phyloP scores from a whole-genome alignment of 2,888 invertebrate genomes.

The Lithosia quadra region DNA sequence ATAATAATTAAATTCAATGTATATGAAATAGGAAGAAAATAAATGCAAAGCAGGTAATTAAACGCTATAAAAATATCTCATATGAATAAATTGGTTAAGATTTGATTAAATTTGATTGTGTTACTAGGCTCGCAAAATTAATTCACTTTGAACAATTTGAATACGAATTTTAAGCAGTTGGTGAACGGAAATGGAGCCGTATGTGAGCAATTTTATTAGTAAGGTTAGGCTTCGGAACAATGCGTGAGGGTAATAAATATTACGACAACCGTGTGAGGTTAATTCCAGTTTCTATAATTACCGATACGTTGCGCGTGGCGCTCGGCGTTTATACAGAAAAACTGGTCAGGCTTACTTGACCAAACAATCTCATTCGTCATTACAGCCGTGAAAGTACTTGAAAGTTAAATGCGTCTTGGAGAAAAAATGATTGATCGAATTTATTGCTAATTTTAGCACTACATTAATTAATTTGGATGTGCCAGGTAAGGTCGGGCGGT shows the following conservation, averaged over 20 bases:
- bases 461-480: background rate
- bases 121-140: background rate
- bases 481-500: background rate
- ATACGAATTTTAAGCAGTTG: slow-evolving; percentile 13
- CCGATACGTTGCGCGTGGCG: slow-evolving; percentile 53
- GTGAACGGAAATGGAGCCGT: slow-evolving; percentile 14
- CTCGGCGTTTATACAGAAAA: slow-evolving; percentile 47
- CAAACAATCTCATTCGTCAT: slow-evolving; percentile 66
- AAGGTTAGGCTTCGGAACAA: slow-evolving; percentile 35
- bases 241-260: slow-evolving; percentile 49
- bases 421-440: slow-evolving; percentile 68
- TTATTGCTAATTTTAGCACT: slow-evolving; percentile 1
- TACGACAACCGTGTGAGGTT: slow-evolving; percentile 44
- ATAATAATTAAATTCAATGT: background rate
- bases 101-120: background rate
- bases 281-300: slow-evolving; percentile 61
- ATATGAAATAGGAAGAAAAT: background rate
- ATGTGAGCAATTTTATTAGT: slow-evolving; percentile 29
- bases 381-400: slow-evolving; percentile 66
- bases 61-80: background rate
- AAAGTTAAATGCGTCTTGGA: slow-evolving; percentile 56
- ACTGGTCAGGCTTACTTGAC: slow-evolving; percentile 55
- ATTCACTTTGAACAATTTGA: background rate
- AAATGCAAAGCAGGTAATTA: background rate
- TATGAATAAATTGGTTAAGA: background rate